Percentiles rank a stretch among this genome's conserved stretches.
Conservation (phyloP, 2,797 vertebrate genomes). For the Eutrigla gurnardus region DNA sequence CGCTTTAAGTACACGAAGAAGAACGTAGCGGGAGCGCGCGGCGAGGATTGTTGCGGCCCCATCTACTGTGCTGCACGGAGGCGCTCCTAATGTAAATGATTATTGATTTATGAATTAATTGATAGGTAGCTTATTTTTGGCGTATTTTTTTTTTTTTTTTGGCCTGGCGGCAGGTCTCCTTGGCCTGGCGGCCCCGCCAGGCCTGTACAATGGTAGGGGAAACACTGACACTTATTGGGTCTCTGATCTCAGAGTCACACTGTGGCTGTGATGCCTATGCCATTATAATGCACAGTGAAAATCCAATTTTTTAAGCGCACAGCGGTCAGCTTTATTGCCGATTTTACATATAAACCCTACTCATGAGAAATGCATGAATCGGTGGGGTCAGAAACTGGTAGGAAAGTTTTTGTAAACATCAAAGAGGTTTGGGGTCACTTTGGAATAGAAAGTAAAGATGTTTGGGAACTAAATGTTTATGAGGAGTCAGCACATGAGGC, state of each 20-base stretch:
- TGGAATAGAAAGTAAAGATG: constrained; percentile 36
- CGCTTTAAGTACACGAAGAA: no score
- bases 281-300: constrained; percentile 40
- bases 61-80: no score
- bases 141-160: no score
- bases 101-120: no score
- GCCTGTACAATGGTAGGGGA: no score
- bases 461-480: constrained; percentile 37
- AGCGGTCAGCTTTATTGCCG: constrained; percentile 36
- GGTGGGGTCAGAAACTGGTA: constrained; percentile 43
- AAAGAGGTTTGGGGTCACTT: constrained; percentile 29
- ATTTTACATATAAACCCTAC: constrained; percentile 54
- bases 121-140: no score
- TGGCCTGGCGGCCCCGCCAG: no score
- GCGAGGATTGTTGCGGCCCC: no score
- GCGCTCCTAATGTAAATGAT: no score
- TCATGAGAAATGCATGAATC: constrained; percentile 67
- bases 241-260: constrained; percentile 48
- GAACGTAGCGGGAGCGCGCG: no score
- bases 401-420: constrained; percentile 56
- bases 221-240: neutral
- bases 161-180: no score
- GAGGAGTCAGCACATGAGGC: constrained; percentile 36
- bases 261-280: constrained; percentile 22
- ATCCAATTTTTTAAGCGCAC: constrained; percentile 36